phyloP scores from a whole-genome alignment of 2,797 vertebrate genomes.

The Pteronotus mesoamericanus region DNA sequence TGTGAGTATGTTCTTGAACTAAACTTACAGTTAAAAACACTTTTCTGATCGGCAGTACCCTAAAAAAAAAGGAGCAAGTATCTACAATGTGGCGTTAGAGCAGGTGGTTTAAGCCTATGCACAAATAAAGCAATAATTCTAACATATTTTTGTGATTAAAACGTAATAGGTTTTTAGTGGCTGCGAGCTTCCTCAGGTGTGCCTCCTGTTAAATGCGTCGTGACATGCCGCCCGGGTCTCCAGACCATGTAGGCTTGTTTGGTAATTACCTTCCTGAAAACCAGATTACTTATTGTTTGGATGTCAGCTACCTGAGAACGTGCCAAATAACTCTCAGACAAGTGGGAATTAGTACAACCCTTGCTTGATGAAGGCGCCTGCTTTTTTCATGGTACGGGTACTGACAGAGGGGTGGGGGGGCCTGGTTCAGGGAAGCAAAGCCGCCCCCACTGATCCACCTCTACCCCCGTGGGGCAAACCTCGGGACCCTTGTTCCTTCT shows the following conservation, averaged over 20 bases:
- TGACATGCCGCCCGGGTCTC: slow-evolving; percentile 70
- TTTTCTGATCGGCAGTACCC: background rate
- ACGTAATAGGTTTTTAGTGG: slow-evolving; percentile 78
- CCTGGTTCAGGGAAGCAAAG: background rate
- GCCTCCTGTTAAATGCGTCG: slow-evolving; percentile 77
- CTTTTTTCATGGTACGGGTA: slow-evolving; percentile 25
- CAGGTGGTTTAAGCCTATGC: slow-evolving; percentile 76
- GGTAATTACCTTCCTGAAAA: slow-evolving; percentile 82
- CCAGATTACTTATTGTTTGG: slow-evolving; percentile 81
- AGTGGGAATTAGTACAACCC: slow-evolving; percentile 60
- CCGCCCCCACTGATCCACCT: background rate
- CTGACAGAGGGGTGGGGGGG: background rate
- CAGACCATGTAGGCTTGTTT: slow-evolving; percentile 62
- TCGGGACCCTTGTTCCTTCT: background rate
- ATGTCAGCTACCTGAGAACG: slow-evolving; percentile 75
- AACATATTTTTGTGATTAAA: slow-evolving; percentile 76
- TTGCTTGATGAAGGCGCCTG: slow-evolving; percentile 6
- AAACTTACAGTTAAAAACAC: background rate
- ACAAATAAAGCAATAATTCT: slow-evolving; percentile 78
- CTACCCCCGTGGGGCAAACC: background rate
- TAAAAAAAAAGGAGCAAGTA: slow-evolving; percentile 38
- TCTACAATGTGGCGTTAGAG: slow-evolving; percentile 62
- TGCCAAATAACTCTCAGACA: slow-evolving; percentile 73
- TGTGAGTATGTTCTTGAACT: background rate
- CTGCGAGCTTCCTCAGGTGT: slow-evolving; percentile 80